phyloP scores from a whole-genome alignment of 2,888 invertebrate genomes.

The Stenoptilia bipunctidactyla region DNA sequence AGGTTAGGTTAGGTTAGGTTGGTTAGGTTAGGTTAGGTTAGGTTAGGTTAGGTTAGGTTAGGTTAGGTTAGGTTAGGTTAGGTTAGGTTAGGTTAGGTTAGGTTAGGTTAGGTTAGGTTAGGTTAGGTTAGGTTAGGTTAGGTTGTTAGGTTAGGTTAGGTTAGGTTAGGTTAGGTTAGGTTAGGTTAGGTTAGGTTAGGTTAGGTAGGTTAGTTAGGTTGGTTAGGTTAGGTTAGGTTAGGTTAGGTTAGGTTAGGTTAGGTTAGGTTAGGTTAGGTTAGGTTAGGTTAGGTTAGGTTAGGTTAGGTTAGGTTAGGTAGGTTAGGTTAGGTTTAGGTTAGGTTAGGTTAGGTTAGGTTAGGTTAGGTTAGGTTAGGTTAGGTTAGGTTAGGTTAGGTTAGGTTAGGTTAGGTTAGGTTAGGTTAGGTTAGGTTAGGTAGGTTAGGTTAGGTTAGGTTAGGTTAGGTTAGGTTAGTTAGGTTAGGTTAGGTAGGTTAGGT shows the following conservation, averaged over 20 bases:
- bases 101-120: slow-evolving; percentile 6
- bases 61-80: slow-evolving; percentile 7
- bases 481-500: slow-evolving; percentile 11
- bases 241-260: slow-evolving; percentile 5
- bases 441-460: slow-evolving; percentile 11
- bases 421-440: slow-evolving; percentile 4
- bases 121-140: slow-evolving; percentile 4
- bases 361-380: slow-evolving; percentile 13
- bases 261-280: slow-evolving; percentile 4
- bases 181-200: slow-evolving; percentile 5
- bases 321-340: slow-evolving; percentile 2
- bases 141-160: slow-evolving; percentile 6
- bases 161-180: slow-evolving; percentile 7
- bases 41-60: slow-evolving; percentile 17
- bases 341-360: slow-evolving; percentile 13
- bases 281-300: slow-evolving; percentile 3
- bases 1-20: slow-evolving; percentile 18
- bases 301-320: slow-evolving; percentile 4
- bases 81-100: slow-evolving; percentile 7
- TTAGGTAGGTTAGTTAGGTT: slow-evolving; percentile 1
- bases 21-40: slow-evolving; percentile 11
- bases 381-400: slow-evolving; percentile 13
- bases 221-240: slow-evolving; percentile 5
- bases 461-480: slow-evolving; percentile 11
- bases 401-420: slow-evolving; percentile 13